Percentiles rank a stretch among this genome's conserved stretches.
These are phyloP conservation scores for Seladonia tumulorum DNA, from an alignment of 2,888 invertebrate species.

Conservation along the genomic window DNA sequence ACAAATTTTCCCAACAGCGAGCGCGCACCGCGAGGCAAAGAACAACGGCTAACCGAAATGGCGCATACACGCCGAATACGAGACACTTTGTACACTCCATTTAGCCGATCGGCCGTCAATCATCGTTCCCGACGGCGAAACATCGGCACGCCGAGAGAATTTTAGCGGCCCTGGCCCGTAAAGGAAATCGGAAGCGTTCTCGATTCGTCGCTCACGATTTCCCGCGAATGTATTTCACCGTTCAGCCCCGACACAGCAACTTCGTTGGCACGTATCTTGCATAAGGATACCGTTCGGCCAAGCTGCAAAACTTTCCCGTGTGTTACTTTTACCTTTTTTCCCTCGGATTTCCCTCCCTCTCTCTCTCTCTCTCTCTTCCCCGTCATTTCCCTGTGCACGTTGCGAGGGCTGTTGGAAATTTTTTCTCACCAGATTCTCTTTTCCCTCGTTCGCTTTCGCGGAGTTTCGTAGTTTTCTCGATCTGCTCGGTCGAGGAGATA, in stretches of 20 bases:
- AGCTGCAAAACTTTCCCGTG: slow-evolving; percentile 64
- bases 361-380: too few species aligned
- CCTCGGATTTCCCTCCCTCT: background rate
- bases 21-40: background rate
- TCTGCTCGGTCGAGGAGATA: slow-evolving; percentile 31
- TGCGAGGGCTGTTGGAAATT: slow-evolving; percentile 9
- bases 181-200: slow-evolving; percentile 59
- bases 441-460: slow-evolving; percentile 10
- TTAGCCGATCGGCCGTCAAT: slow-evolving; percentile 26
- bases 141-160: slow-evolving; percentile 32
- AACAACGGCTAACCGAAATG: background rate
- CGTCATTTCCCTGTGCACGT: slow-evolving; percentile 3
- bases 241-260: slow-evolving; percentile 46
- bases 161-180: slow-evolving; percentile 13
- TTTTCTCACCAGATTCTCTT: slow-evolving; percentile 32
- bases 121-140: slow-evolving; percentile 29
- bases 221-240: slow-evolving; percentile 60
- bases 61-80: background rate
- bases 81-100: background rate
- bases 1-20: background rate
- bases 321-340: slow-evolving; percentile 2
- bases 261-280: slow-evolving; percentile 64
- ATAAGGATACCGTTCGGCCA: slow-evolving; percentile 57
- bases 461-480: slow-evolving; percentile 1
- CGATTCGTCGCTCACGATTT: slow-evolving; percentile 59